phyloP scores from a whole-genome alignment of 2,888 invertebrate species.

The Epinotia demarniana region DNA sequence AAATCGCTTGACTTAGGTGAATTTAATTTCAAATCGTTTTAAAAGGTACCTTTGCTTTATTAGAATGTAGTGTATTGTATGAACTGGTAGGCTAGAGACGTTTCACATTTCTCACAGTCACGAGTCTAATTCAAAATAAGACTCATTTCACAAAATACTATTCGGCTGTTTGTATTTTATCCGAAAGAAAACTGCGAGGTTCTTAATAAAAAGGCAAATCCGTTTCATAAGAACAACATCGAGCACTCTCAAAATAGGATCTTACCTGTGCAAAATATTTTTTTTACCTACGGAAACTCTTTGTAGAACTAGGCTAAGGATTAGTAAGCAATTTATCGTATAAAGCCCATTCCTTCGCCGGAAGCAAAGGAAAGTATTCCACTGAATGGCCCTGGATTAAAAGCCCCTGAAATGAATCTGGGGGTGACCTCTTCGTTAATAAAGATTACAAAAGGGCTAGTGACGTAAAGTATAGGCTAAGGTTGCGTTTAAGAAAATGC shows the following conservation, averaged over 20 bases:
- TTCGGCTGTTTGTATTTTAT: background rate
- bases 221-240: background rate
- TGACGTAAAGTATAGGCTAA: conserved; percentile 5
- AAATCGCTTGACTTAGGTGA: background rate
- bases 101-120: too few species aligned
- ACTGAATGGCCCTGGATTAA: conserved; percentile 51
- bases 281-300: conserved; percentile 4
- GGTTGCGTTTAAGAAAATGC: conserved; percentile 14
- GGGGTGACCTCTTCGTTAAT: conserved; percentile 58
- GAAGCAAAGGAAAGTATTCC: conserved; percentile 31
- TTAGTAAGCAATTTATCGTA: conserved; percentile 34
- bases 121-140: background rate
- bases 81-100: too few species aligned
- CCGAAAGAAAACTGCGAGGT: background rate
- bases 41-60: too few species aligned
- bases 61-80: too few species aligned
- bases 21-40: too few species aligned
- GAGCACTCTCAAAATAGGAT: conserved; percentile 1
- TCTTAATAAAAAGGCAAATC: background rate
- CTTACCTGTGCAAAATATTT: background rate
- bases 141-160: background rate
- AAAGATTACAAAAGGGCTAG: conserved; percentile 56
- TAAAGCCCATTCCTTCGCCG: conserved; percentile 25
- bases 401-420: conserved; percentile 47
- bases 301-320: conserved; percentile 12